Evolutionary conservation across 92 coral and sea anemone species (phyloP).

Genomic region (Virgularia gustaviana): DNA sequence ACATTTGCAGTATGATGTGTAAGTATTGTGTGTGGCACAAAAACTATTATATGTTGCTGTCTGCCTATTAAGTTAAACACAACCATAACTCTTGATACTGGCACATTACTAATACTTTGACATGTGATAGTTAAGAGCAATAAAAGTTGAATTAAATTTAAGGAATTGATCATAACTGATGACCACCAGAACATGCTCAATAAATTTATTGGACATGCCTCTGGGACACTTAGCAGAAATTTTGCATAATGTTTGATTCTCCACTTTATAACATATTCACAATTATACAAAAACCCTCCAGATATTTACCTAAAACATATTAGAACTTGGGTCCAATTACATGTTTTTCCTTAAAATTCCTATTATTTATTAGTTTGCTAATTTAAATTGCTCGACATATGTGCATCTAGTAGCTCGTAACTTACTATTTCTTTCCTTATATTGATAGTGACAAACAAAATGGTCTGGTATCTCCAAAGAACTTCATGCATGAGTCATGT

Average conservation of each 20-base stretch:
- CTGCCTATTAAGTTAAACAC: neutral
- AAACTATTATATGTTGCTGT: neutral
- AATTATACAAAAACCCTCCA: too few species aligned
- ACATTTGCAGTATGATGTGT: constrained; percentile 94
- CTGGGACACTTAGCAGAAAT: too few species aligned
- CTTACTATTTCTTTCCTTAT: constrained; percentile 42
- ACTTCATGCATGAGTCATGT: constrained; percentile 87
- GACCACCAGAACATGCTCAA: too few species aligned
- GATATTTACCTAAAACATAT: too few species aligned
- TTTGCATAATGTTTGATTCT: too few species aligned
- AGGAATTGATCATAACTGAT: too few species aligned
- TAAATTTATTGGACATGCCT: too few species aligned
- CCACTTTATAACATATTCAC: too few species aligned
- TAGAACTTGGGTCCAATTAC: too few species aligned
- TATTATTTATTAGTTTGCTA: neutral
- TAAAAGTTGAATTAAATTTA: neutral
- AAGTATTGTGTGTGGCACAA: constrained; percentile 32
- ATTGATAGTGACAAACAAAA: constrained; percentile 98
- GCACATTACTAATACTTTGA: neutral
- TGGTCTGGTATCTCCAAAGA: constrained; percentile 86
- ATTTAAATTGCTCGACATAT: neutral
- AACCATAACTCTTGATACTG: neutral
- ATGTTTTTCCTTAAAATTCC: too few species aligned
- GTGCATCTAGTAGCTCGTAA: neutral
- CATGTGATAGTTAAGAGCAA: neutral